Evolutionary conservation across 2,888 invertebrate species (phyloP).

Genomic region (Cephus sareptanus): DNA sequence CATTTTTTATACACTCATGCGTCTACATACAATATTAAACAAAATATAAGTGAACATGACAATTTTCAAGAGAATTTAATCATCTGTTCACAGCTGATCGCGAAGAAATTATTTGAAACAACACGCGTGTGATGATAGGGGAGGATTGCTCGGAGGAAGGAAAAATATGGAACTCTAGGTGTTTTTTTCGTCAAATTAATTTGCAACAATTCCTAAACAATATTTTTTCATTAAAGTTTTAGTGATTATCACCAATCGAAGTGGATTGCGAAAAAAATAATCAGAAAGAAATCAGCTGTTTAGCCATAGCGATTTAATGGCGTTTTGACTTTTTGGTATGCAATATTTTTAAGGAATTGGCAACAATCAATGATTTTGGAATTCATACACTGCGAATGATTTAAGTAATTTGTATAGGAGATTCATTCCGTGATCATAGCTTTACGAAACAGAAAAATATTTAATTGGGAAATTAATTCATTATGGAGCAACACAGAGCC

Average conservation of each 20-base stretch:
- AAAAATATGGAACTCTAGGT: neutral
- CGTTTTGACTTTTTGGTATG: neutral
- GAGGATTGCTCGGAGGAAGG: neutral
- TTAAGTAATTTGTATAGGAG: neutral
- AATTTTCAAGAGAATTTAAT: neutral
- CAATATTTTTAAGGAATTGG: no score
- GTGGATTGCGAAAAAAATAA: neutral
- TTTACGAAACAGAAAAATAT: neutral
- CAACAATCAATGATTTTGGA: neutral
- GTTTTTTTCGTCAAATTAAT: neutral
- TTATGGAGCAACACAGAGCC: neutral
- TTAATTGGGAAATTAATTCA: neutral
- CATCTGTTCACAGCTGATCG: neutral
- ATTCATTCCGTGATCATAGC: neutral
- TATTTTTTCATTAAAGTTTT: neutral
- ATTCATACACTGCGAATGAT: neutral
- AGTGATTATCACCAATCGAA: neutral
- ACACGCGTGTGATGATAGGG: neutral
- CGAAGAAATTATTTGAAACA: neutral
- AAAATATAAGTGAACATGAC: no score
- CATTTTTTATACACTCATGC: slow-evolving; percentile 21
- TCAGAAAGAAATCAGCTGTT: neutral
- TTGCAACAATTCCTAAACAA: neutral
- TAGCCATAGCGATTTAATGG: neutral
- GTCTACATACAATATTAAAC: neutral